Evolutionary conservation across 2,797 vertebrate genomes (phyloP).

Genomic region (Paguma larvata): DNA sequence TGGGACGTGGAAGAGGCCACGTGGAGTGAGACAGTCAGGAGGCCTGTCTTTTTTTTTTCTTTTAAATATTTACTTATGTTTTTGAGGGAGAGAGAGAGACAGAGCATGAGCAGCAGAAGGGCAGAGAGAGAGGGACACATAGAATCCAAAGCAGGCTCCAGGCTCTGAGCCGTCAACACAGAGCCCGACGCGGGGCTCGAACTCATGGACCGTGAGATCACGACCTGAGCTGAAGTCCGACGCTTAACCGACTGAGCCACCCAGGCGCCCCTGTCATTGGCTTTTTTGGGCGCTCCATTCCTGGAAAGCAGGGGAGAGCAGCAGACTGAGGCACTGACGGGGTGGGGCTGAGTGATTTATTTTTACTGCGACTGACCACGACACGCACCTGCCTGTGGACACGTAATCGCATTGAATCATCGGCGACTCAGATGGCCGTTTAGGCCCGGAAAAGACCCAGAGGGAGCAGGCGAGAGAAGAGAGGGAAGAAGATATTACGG

Average conservation of each 20-base stretch:
- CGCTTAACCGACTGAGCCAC: no score
- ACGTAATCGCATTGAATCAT: conserved; percentile 41
- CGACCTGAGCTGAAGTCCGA: no score
- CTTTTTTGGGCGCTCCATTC: conserved; percentile 64
- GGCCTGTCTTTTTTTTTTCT: no score
- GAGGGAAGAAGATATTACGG: background rate
- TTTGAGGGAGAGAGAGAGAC: no score
- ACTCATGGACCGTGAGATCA: no score
- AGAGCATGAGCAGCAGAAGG: no score
- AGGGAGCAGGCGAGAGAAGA: background rate
- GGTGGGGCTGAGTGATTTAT: conserved; percentile 78
- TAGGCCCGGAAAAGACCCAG: conserved; percentile 37
- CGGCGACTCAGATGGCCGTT: conserved; percentile 54
- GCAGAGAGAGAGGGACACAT: no score
- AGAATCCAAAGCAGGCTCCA: no score
- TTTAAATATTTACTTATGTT: no score
- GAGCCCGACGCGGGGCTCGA: no score
- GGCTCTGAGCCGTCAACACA: no score
- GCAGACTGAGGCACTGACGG: conserved; percentile 70
- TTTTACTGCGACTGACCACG: conserved; percentile 79
- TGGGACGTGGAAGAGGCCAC: background rate
- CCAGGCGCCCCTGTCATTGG: background rate
- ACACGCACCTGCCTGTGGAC: conserved; percentile 73
- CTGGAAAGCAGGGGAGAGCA: conserved; percentile 77
- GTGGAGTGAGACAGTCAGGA: rapidly evolving